Percentiles rank a stretch among this genome's conserved stretches.
These are phyloP conservation scores for Phaethornis superciliosus DNA, from an alignment of 2,113 vertebrate genomes.

Conservation along the genomic window DNA sequence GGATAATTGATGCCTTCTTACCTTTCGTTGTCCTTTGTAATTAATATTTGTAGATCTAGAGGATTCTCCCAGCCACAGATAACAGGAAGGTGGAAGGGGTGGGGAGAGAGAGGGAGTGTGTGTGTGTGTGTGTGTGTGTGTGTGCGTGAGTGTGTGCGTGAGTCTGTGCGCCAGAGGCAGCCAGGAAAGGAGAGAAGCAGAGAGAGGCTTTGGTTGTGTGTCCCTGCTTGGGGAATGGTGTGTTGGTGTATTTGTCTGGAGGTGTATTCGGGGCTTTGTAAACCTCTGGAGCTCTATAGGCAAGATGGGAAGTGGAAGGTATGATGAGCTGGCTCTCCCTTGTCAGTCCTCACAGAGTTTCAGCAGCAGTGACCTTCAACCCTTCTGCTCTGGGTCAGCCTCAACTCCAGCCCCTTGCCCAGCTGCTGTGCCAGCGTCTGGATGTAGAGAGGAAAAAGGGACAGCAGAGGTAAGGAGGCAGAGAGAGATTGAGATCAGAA, in stretches of 20 bases:
- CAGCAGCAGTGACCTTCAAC: constrained; percentile 61
- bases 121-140: not conserved
- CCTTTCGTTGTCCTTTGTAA: constrained; percentile 77
- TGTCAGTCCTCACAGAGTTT: constrained; percentile 46
- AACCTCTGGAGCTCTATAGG: constrained; percentile 63
- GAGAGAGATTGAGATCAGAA: constrained; percentile 53
- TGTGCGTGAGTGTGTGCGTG: not conserved
- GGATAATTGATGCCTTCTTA: constrained; percentile 80
- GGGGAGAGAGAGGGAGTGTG: constrained; percentile 33
- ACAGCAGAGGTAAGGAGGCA: constrained; percentile 48
- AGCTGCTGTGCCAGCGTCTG: constrained; percentile 63
- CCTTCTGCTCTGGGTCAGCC: constrained; percentile 27
- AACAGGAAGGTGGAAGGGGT: constrained; percentile 67
- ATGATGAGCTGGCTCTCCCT: constrained; percentile 49
- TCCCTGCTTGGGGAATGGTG: constrained; percentile 31
- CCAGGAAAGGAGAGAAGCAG: not conserved
- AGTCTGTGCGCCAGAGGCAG: constrained; percentile 23
- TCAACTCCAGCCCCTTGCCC: constrained; percentile 46
- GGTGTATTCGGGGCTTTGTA: constrained; percentile 46
- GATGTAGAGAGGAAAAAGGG: not conserved
- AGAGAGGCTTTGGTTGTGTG: constrained; percentile 52
- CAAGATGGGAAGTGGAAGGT: not conserved
- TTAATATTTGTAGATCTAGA: constrained; percentile 79
- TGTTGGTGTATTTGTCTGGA: constrained; percentile 27
- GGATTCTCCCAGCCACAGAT: constrained; percentile 73